Evolutionary conservation across 1,140 invertebrate species (phyloP).

Genomic region (Pemphigus obesinymphae): DNA sequence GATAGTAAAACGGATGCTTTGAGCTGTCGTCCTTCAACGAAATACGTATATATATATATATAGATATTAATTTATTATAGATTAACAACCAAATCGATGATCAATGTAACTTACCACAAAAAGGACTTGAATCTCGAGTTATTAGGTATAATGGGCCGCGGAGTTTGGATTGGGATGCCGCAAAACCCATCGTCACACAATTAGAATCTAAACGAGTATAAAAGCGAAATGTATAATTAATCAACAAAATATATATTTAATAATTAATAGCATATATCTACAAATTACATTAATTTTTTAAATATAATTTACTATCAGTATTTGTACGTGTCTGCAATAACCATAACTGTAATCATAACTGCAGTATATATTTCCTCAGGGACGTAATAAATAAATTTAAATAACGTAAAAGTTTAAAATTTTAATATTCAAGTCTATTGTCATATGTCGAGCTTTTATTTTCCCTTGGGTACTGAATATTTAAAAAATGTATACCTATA

Average conservation of each 20-base stretch:
- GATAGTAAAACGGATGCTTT: constrained; percentile 51
- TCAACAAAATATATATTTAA: too few species aligned
- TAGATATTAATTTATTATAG: not conserved
- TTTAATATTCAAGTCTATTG: not conserved
- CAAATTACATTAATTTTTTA: not conserved
- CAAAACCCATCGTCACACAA: constrained; percentile 49
- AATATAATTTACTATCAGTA: not conserved
- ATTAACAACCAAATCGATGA: not conserved
- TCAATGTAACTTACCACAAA: constrained; percentile 52
- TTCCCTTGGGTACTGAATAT: not conserved
- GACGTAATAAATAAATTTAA: not conserved
- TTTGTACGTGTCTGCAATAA: not conserved
- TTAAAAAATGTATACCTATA: too few species aligned
- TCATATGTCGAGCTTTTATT: not conserved
- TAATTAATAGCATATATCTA: too few species aligned
- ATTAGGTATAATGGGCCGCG: constrained; percentile 52
- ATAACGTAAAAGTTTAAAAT: not conserved
- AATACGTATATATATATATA: not conserved
- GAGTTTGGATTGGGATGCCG: constrained; percentile 44
- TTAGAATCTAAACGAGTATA: constrained; percentile 44
- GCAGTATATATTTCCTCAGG: not conserved
- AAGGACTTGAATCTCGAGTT: constrained; percentile 52
- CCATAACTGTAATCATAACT: too few species aligned
- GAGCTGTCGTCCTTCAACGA: constrained; percentile 52
- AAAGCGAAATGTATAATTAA: too few species aligned